Evolutionary conservation across 2,113 vertebrate genomes (phyloP), one percentile per base, ranked within the genome.

Genomic region (Poicephalus gulielmi): DNA sequence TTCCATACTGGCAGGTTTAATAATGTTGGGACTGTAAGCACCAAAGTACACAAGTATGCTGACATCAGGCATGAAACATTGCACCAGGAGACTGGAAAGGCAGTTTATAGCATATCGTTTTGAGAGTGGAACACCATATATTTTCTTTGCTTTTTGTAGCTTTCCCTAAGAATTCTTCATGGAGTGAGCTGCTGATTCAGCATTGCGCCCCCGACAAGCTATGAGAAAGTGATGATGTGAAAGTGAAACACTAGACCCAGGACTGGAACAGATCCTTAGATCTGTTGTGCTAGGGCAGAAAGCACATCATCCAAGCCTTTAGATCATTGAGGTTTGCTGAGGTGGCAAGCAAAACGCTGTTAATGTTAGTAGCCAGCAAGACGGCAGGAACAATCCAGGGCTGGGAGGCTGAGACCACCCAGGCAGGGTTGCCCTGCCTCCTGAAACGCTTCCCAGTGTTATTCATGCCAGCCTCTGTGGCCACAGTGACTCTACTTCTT

Each of bases 61-160:
- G 90, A 83, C 52, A 92, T 31, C 63, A 88, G 79, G 53, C 75
- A 57, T 18, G 92, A 93, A 86, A 67, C 89, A 84, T 15, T 75
- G 77, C 69, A 67, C 33, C 27, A 5, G 35, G 47, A 94, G 86
- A 6, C 64, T 69, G 73, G 23, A 55, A 87, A 84, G 57, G 55
- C 46, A 55, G 20, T 83, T 90, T 66, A 91, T 9, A 83, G 86
- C 6, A 0, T 22, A 80, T 33, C 33, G 0, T 92, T 93, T 85
- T 68, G 46, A 8, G 80, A 60, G 43, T 43, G 74, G 62, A 92
- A 95, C 7, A 3, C 69, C 43, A 66, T 60, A 22, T 82, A 86
- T 95, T 94, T 94, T 68, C 89, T 79, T 68, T 75, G 66, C 69
- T 68, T 88, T 94, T 50, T 82, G 88, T 10, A 82, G 83, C 35